Percentiles rank a stretch among this genome's conserved stretches.
phyloP scores from a whole-genome alignment of 2,113 vertebrate species.

The Garra rufa region DNA sequence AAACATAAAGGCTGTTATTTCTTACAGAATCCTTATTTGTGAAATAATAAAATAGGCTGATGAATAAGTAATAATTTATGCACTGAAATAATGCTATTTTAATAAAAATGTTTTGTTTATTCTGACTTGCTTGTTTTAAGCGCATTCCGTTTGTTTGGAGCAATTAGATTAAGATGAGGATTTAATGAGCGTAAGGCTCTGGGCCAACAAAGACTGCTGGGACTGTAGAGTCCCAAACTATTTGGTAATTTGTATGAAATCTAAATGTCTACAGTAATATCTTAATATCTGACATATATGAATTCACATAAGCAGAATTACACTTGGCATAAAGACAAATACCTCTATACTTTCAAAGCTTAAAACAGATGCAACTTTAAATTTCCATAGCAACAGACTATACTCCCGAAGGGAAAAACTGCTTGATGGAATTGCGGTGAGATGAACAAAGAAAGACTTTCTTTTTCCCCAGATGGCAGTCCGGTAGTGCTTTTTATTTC shows the following conservation, averaged over 20 bases:
- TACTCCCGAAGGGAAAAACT: conserved; percentile 22
- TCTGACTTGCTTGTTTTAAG: neutral
- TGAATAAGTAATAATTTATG: neutral
- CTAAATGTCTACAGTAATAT: too few relatives aligned
- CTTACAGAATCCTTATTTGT: neutral
- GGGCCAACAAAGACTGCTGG: neutral
- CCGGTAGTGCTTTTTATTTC: conserved; percentile 31
- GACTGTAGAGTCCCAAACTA: neutral
- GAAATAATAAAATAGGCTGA: neutral
- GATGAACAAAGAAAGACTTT: conserved; percentile 27
- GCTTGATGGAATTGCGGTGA: conserved; percentile 16
- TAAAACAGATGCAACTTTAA: conserved; percentile 2
- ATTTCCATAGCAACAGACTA: conserved; percentile 49
- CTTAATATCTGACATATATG: neutral
- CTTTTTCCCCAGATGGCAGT: conserved; percentile 9
- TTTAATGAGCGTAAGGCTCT: neutral
- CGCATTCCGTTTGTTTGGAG: neutral
- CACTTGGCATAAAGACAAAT: neutral
- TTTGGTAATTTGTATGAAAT: neutral
- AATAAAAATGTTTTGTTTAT: neutral
- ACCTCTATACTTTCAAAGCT: neutral
- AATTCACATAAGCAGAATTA: neutral
- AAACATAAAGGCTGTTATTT: neutral
- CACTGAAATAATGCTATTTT: neutral
- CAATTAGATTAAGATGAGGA: neutral